Evolutionary conservation across 2,888 invertebrate genomes (phyloP).

Genomic region (Macrosiphum euphorbiae): DNA sequence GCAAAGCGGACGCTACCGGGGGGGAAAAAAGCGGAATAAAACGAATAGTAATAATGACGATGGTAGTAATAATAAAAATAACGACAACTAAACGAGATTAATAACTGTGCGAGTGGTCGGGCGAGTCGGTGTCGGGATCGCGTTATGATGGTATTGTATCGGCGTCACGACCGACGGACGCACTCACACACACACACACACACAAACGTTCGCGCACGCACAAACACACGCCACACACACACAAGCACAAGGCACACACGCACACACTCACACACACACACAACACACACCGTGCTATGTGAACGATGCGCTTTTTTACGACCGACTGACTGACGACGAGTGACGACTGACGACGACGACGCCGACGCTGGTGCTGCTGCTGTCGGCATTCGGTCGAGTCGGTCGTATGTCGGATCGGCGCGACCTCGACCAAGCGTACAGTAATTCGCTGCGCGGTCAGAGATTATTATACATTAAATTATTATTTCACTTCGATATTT

Average conservation of each 20-base stretch:
- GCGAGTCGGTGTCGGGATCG: constrained; percentile 9
- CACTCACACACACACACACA: background rate
- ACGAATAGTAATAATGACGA: background rate
- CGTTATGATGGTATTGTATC: constrained; percentile 17
- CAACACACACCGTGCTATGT: background rate
- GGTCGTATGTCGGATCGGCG: background rate
- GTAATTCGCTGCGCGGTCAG: background rate
- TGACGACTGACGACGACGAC: background rate
- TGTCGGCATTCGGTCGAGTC: background rate
- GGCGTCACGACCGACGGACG: constrained; percentile 8
- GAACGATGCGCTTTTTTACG: background rate
- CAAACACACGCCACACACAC: background rate
- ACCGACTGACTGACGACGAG: background rate
- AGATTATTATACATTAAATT: background rate
- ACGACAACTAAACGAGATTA: background rate
- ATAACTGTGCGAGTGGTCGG: background rate
- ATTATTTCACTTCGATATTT: background rate
- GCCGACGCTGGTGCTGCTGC: background rate
- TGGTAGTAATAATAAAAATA: background rate
- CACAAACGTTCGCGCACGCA: background rate
- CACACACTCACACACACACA: background rate
- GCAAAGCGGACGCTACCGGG: background rate
- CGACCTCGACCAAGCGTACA: background rate
- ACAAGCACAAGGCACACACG: background rate
- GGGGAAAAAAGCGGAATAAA: background rate